phyloP scores from a whole-genome alignment of 2,797 vertebrate genomes.

The Alcedo quadribrachys region DNA sequence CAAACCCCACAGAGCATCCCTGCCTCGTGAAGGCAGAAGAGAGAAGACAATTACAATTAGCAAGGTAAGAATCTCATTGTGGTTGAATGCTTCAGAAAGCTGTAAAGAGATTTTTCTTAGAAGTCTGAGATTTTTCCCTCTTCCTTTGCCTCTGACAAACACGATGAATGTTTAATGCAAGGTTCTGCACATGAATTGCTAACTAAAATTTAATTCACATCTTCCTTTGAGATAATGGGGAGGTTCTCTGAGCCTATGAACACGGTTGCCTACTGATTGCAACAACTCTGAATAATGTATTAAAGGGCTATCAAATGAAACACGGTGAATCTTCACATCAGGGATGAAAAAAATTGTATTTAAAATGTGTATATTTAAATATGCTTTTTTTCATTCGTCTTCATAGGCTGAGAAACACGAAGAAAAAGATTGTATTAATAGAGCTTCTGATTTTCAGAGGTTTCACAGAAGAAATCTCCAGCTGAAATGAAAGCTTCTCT shows the following conservation, averaged over 20 bases:
- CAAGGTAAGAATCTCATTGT: background rate
- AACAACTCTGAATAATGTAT: background rate
- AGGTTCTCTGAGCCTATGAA: background rate
- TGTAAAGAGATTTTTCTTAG: background rate
- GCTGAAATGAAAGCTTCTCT: background rate
- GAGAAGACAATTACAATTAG: background rate
- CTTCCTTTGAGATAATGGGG: background rate
- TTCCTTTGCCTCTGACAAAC: background rate
- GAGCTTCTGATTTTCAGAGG: background rate
- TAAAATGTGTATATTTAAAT: background rate
- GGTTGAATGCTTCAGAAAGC: background rate
- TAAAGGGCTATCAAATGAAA: background rate
- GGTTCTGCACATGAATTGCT: background rate
- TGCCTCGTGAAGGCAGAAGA: background rate
- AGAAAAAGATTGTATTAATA: background rate
- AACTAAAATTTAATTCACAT: background rate
- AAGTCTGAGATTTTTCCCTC: background rate
- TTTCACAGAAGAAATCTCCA: background rate
- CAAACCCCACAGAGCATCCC: rapidly evolving
- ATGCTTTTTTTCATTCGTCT: background rate
- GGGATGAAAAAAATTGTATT: background rate
- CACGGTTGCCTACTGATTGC: background rate
- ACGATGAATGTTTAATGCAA: background rate
- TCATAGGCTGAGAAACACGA: background rate
- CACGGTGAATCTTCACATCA: background rate